phyloP scores from a whole-genome alignment of 2,888 invertebrate genomes.

The Sphaeridia pumilis region DNA sequence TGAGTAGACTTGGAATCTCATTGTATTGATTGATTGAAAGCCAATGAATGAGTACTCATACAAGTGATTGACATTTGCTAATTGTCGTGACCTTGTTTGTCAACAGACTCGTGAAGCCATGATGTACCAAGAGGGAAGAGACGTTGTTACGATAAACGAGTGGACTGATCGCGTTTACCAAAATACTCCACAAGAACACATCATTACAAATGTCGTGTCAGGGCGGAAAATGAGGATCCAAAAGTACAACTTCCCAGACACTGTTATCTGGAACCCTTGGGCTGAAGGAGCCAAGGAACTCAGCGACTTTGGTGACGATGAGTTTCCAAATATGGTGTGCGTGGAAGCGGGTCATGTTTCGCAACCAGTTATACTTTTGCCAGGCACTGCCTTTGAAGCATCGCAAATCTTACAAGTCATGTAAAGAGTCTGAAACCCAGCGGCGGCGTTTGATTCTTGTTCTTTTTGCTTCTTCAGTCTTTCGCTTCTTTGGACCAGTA shows the following conservation, averaged over 20 bases:
- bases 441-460: neutral
- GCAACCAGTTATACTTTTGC: slow-evolving; percentile 71
- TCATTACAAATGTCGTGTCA: slow-evolving; percentile 83
- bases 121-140: slow-evolving; percentile 78
- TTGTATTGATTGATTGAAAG: neutral
- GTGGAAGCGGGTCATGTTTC: slow-evolving; percentile 88
- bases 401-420: slow-evolving; percentile 75
- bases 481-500: neutral
- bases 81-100: neutral
- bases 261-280: slow-evolving; percentile 96
- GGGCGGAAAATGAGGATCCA: slow-evolving; percentile 83
- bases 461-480: neutral
- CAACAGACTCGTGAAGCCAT: slow-evolving; percentile 67
- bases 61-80: neutral
- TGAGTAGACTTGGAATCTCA: neutral
- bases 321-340: slow-evolving; percentile 92
- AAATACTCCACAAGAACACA: slow-evolving; percentile 72
- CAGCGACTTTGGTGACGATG: slow-evolving; percentile 90
- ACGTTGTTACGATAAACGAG: slow-evolving; percentile 77
- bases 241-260: slow-evolving; percentile 81
- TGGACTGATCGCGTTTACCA: slow-evolving; percentile 72
- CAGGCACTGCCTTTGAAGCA: slow-evolving; percentile 83
- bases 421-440: slow-evolving; percentile 33
- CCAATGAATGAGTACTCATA: neutral
- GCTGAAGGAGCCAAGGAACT: slow-evolving; percentile 82